Conservation (phyloP, 2,113 vertebrate species). For the Nibea coibor region DNA sequence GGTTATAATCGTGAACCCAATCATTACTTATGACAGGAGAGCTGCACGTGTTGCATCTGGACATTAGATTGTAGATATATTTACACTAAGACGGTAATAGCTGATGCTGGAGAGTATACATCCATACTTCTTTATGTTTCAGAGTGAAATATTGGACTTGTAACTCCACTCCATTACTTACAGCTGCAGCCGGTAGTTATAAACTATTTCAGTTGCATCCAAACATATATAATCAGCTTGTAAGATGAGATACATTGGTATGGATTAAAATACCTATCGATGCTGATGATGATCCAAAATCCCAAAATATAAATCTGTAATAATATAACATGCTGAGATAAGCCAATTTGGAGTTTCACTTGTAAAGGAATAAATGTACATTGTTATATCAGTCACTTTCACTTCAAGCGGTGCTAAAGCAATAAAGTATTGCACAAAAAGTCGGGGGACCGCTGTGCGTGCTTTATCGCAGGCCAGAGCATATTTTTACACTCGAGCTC, state of each 20-base stretch:
- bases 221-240: neutral
- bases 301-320: too few relatives aligned
- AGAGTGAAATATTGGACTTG: neutral
- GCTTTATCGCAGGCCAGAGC: too few relatives aligned
- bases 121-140: too few relatives aligned
- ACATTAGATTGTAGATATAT: neutral
- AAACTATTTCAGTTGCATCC: too few relatives aligned
- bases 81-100: neutral
- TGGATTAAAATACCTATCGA: neutral
- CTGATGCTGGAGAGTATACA: neutral
- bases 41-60: slow-evolving; percentile 1
- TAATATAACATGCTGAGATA: too few relatives aligned
- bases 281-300: neutral
- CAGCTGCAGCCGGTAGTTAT: neutral
- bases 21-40: neutral
- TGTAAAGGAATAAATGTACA: too few relatives aligned
- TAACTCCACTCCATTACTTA: neutral
- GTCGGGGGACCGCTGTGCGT: too few relatives aligned
- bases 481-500: too few relatives aligned
- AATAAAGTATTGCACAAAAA: too few relatives aligned
- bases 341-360: too few relatives aligned
- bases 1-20: slow-evolving; percentile 27
- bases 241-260: neutral
- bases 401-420: too few relatives aligned
- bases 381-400: too few relatives aligned